Conservation (phyloP, 2,888 invertebrate species). For the Phortica okadai region DNA sequence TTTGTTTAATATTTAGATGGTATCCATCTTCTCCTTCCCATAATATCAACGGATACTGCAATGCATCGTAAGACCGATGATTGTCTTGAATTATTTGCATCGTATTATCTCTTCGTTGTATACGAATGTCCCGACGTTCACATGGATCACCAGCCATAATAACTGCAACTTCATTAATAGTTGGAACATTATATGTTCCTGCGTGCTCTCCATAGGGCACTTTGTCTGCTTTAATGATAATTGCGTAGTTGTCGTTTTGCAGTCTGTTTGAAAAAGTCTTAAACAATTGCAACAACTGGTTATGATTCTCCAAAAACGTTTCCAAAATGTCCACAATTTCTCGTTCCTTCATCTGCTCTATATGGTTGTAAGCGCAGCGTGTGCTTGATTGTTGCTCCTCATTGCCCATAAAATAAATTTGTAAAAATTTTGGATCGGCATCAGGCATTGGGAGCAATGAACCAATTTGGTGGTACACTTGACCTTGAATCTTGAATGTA, state of each 20-base stretch:
- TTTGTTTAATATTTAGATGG: too few species aligned
- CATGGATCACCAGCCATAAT: conserved; percentile 21
- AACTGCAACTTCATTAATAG: conserved; percentile 24
- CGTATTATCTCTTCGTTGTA: background rate
- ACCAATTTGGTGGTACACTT: too few species aligned
- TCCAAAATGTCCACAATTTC: conserved; percentile 18
- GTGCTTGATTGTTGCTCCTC: background rate
- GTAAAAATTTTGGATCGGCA: conserved; percentile 23
- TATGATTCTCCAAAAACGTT: background rate
- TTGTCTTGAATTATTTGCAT: background rate
- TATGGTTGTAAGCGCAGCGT: conserved; percentile 14
- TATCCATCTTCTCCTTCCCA: too few species aligned
- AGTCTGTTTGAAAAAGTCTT: conserved; percentile 2
- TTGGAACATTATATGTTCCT: conserved; percentile 15
- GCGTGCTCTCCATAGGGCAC: conserved; percentile 12
- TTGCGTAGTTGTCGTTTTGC: conserved; percentile 14
- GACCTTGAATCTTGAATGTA: too few species aligned
- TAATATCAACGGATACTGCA: too few species aligned
- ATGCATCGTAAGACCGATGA: too few species aligned
- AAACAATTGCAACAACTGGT: conserved; percentile 12
- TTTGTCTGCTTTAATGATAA: conserved; percentile 17
- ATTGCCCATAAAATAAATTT: conserved; percentile 24
- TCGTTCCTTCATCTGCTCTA: conserved; percentile 26
- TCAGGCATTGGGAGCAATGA: conserved; percentile 25
- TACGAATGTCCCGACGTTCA: background rate